Base-by-base conservation (phyloP, 2,888 invertebrate genomes). In the Aphidius colemani region DNA sequence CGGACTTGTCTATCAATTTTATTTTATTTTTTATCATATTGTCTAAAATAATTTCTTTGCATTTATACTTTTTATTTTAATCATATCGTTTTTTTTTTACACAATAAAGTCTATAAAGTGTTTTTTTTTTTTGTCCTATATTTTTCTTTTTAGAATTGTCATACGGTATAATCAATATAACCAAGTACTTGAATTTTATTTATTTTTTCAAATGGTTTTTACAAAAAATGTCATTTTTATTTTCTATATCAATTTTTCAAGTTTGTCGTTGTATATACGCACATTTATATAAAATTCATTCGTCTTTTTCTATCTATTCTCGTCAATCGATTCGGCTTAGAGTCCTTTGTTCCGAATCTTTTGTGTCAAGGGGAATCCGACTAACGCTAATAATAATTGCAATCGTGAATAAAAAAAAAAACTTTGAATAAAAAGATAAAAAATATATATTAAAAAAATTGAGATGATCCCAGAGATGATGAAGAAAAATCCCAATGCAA, bases 371-470 rank as follows among this genome's bases (percentile, higher is more conserved):
- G 53, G 46, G 63, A 46, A 59, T 53, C 53, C 48, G 55, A 61
- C 61, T 56, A 63, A 53, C 46, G 62, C 62, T 63, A 63, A 63
- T 63, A 63, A 63, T 63, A 57, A 63, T 63, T 63, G 57, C 57
- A 51, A 63, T 57, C 62, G 50, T 30, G 56, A 50, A 57, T 39
- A 55, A 18, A 13, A 18, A n/a, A 9, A 43, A 30, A 30, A 30
- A 18, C 11, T 48, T 53, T 53, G 18, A 30, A 61, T 61, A 48
- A 48, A 48, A 48, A 11, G 48, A 48, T 48, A 10, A n/a, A 56
- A 41, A 18, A 56, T 45, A 56, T 44, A 56, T 45, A 44, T 18
- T 53, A 46, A 58, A 49, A 63, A 51, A 63, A 51, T 58, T 57
- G 45, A 58, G 55, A 63, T 63, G 58, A 58, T 63, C 56, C 46